Conservation (phyloP, 2,888 invertebrate species). For the Pheosia tremula region DNA sequence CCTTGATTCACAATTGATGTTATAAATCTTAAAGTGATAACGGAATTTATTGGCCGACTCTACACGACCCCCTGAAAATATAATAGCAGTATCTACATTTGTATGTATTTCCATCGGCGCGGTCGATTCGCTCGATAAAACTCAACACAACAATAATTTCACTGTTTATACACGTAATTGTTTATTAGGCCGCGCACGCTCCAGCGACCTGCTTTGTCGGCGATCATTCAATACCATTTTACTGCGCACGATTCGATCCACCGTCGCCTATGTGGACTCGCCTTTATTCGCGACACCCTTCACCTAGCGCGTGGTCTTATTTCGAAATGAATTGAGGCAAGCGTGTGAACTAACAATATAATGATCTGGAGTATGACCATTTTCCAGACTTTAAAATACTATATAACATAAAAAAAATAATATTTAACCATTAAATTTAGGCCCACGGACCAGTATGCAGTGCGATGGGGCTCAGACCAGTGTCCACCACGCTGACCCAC, state of each 20-base stretch:
- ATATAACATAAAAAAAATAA: too few relatives aligned
- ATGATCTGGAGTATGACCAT: not conserved
- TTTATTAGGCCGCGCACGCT: slow-evolving; percentile 62
- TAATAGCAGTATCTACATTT: not conserved
- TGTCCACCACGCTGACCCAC: too few relatives aligned
- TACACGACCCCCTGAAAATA: too few relatives aligned
- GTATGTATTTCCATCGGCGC: not conserved
- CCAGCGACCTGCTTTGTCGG: slow-evolving; percentile 62
- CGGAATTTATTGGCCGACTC: too few relatives aligned
- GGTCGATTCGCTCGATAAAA: slow-evolving; percentile 68
- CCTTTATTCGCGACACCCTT: slow-evolving; percentile 39
- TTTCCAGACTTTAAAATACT: too few relatives aligned
- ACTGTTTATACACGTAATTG: slow-evolving; percentile 77
- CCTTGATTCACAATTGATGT: too few relatives aligned
- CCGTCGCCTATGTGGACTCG: slow-evolving; percentile 35
- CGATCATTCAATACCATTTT: slow-evolving; percentile 57
- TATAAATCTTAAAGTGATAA: too few relatives aligned
- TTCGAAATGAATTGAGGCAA: slow-evolving; percentile 6
- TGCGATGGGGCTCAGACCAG: too few relatives aligned
- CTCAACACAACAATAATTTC: slow-evolving; percentile 62
- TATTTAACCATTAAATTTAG: too few relatives aligned
- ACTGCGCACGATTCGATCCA: slow-evolving; percentile 67
- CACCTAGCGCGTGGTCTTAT: slow-evolving; percentile 31
- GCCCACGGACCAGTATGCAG: too few relatives aligned
- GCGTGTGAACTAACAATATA: slow-evolving; percentile 4